Evolutionary conservation across 2,888 invertebrate genomes (phyloP).

Genomic region (Charanyca ferruginea): DNA sequence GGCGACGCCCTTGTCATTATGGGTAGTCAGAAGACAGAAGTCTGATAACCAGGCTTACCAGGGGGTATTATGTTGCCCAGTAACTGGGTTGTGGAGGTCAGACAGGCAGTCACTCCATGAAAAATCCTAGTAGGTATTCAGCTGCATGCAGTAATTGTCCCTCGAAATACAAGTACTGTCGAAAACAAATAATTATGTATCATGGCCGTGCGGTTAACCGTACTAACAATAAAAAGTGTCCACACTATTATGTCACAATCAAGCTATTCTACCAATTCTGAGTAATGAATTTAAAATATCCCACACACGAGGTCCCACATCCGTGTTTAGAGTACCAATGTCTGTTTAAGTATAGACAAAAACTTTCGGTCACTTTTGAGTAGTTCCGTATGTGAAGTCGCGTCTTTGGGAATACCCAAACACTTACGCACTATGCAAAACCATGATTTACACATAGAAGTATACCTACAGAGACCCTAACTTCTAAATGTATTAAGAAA

Average conservation of each 20-base stretch:
- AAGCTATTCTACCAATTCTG: constrained; percentile 17
- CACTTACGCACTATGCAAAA: background rate
- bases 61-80: too few relatives aligned
- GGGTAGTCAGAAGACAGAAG: too few relatives aligned
- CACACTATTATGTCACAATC: constrained; percentile 24
- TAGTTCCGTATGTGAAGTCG: constrained; percentile 29
- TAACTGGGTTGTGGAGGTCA: too few relatives aligned
- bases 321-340: constrained; percentile 34
- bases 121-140: too few relatives aligned
- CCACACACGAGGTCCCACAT: constrained; percentile 10
- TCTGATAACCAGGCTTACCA: too few relatives aligned
- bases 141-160: too few relatives aligned
- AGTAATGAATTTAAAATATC: constrained; percentile 26
- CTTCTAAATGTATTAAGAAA: too few relatives aligned
- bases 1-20: too few relatives aligned
- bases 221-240: constrained; percentile 12
- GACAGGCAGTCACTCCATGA: too few relatives aligned
- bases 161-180: too few relatives aligned
- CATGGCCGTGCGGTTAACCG: background rate
- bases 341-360: constrained; percentile 14
- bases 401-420: constrained; percentile 21
- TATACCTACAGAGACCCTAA: background rate
- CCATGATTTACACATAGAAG: background rate
- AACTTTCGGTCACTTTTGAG: constrained; percentile 32
- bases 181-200: background rate